Evolutionary conservation across 2,113 vertebrate genomes (phyloP), one percentile per base, ranked within the genome.

Genomic region (Tyrannus savana): DNA sequence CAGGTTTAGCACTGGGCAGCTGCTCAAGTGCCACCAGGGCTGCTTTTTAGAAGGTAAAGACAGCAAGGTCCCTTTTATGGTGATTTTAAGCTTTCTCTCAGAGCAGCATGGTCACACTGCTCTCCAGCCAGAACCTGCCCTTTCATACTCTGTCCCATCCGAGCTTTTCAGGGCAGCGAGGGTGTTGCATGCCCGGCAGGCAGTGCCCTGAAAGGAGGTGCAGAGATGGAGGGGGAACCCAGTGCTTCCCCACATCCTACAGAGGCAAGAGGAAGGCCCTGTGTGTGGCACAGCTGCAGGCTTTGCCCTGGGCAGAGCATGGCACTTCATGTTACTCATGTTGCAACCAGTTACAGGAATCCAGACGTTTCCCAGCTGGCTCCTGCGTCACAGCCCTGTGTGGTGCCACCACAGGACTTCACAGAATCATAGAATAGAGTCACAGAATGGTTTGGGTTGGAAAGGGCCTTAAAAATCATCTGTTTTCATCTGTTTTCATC

Each of bases 311-410:
- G 3, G 39, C 60, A 84, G 69, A 56, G 53, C 28, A 49, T 47
- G 81, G 56, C 42, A 10, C 35, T 74, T 77, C 55, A 15, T 0
- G 0, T 75, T 71, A 59, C 44, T 71, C 5, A 1, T 14, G 30
- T 64, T 9, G 2, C 62, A 52, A 64, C 53, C 53, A 79, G 7
- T 44, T 60, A 64, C 0, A 68, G 84, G 82, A 83, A 55, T 4
- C 0, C 0, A 76, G 53, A 59, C 27, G 55, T 30, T 56, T 58
- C 49, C 56, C 0, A 0, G 59, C 35, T 56, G 4, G 2, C 55
- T 22, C 41, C n/a, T 66, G 42, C 8, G 0, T 10, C 2, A 1
- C 37, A 8, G 64, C 35, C 30, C 21, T 24, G 50, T 19, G 22
- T 0, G 2, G 19, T 52, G 74, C 58, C 49, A 63, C 37, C 59